These are phyloP conservation scores for Erynnis tages DNA, from an alignment of 2,888 invertebrate species.

Conservation along the genomic window DNA sequence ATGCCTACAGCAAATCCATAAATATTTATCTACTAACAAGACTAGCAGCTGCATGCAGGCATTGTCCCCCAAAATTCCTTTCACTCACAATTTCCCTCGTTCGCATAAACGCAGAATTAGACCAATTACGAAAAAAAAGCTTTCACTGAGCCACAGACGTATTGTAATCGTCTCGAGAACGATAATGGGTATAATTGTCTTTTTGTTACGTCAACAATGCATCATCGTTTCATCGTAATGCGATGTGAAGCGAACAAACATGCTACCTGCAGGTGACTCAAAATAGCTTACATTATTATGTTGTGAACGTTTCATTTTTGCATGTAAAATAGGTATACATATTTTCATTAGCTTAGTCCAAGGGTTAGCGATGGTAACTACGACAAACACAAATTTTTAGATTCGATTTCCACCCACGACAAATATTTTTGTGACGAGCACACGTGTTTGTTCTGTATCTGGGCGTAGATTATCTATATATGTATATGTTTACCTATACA, in stretches of 20 bases:
- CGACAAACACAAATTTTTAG: too few relatives aligned
- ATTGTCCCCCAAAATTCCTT: slow-evolving; percentile 32
- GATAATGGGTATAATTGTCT: slow-evolving; percentile 39
- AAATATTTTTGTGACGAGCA: too few relatives aligned
- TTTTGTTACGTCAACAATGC: slow-evolving; percentile 38
- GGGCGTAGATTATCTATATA: too few relatives aligned
- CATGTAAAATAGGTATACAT: too few relatives aligned
- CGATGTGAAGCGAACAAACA: slow-evolving; percentile 24
- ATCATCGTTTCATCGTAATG: slow-evolving; percentile 29
- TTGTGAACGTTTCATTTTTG: not conserved
- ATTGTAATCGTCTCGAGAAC: slow-evolving; percentile 36
- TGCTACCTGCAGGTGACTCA: slow-evolving; percentile 4
- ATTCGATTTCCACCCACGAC: too few relatives aligned
- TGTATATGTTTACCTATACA: too few relatives aligned
- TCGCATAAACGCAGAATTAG: slow-evolving; percentile 43
- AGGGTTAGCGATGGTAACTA: too few relatives aligned
- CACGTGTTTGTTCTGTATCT: too few relatives aligned
- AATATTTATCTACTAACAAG: not conserved
- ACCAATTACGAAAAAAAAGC: slow-evolving; percentile 47
- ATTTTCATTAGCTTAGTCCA: too few relatives aligned
- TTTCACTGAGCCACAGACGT: slow-evolving; percentile 46
- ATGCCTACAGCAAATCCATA: not conserved
- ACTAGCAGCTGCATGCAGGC: too few relatives aligned
- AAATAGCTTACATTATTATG: slow-evolving; percentile 6
- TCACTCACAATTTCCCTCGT: slow-evolving; percentile 36